Evolutionary conservation across 2,888 invertebrate genomes (phyloP), one percentile per base, ranked within the genome.

Genomic region (Tinea trinotella): DNA sequence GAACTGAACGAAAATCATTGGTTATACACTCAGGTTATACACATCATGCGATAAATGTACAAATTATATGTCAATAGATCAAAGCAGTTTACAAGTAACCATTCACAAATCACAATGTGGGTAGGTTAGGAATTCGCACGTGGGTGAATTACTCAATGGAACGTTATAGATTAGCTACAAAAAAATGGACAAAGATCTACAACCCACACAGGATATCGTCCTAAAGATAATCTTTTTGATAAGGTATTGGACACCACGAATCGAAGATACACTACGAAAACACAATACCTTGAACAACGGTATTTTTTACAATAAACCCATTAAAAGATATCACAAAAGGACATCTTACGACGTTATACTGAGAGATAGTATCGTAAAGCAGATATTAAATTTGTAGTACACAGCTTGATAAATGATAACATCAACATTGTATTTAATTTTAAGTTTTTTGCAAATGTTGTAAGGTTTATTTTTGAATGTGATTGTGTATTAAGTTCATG

Each of bases 251-350:
- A 65, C 64, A 66, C 62, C 61, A 69, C 66, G 67, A 69, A 67
- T 65, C 62, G 62, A 61, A 64, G 63, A 68, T 60, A 56, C 61
- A 68, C 66, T 64, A 63, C 67, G 65, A 71, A 74, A 72, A 74
- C 72, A 67, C 62, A 6, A 9, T 6, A 22, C 13, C 60, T 63
- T 68, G 64, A 58, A 69, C 69, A 65, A 66, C 67, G 65, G 68
- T 67, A 17, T 24, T n/a, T 17, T 24, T 13, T 22, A 66, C 64
- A 66, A 65, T 64, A 66, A 68, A 68, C 64, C 66, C 64, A 66
- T 65, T 60, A 61, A 56, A 63, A 65, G 59, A 66, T 71, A 70
- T 70, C 68, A 62, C 61, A 60, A 61, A 58, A 62, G 61, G 58
- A 61, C 62, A 70, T 67, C 66, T 61, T 57, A 53, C 48, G 55